Evolutionary conservation across 2,888 invertebrate genomes (phyloP).

Genomic region (Orgyia antiqua): DNA sequence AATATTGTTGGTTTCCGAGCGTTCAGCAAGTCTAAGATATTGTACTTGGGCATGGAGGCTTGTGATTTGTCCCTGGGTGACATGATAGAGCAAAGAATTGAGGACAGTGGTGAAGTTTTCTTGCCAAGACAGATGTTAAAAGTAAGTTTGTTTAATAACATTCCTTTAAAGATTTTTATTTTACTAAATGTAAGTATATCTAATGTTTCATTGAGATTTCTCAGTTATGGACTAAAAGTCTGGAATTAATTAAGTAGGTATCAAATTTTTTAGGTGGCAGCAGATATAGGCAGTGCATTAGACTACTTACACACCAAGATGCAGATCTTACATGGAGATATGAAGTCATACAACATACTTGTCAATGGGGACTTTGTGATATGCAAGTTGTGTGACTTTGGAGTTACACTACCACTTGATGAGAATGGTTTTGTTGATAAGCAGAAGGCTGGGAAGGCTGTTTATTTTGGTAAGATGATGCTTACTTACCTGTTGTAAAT

Average conservation of each 20-base stretch:
- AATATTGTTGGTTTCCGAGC: slow-evolving; percentile 89
- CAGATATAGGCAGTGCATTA: slow-evolving; percentile 83
- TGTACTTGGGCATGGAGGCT: slow-evolving; percentile 88
- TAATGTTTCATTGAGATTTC: too few species aligned
- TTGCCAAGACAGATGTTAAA: slow-evolving; percentile 80
- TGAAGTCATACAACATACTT: slow-evolving; percentile 90
- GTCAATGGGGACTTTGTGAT: slow-evolving; percentile 85
- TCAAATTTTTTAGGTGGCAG: slow-evolving; percentile 77
- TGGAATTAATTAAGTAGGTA: too few species aligned
- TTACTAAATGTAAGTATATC: too few species aligned
- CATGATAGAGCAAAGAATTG: slow-evolving; percentile 82
- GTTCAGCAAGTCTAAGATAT: slow-evolving; percentile 70
- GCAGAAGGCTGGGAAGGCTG: slow-evolving; percentile 61
- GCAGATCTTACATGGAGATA: slow-evolving; percentile 87
- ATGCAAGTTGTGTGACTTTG: slow-evolving; percentile 91
- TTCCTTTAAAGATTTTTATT: too few species aligned
- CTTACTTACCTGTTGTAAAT: too few species aligned
- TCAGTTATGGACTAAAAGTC: too few species aligned
- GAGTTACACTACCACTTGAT: slow-evolving; percentile 85
- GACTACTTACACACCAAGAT: slow-evolving; percentile 87
- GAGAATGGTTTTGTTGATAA: slow-evolving; percentile 80
- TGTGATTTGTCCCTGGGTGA: slow-evolving; percentile 85
- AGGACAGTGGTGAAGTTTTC: slow-evolving; percentile 78
- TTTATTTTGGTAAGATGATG: slow-evolving; percentile 81
- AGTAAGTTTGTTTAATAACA: slow-evolving; percentile 32